Evolutionary conservation across 1,140 invertebrate species (phyloP), one percentile per base, ranked within the genome.

Genomic region (Oncopodura yosiiana): DNA sequence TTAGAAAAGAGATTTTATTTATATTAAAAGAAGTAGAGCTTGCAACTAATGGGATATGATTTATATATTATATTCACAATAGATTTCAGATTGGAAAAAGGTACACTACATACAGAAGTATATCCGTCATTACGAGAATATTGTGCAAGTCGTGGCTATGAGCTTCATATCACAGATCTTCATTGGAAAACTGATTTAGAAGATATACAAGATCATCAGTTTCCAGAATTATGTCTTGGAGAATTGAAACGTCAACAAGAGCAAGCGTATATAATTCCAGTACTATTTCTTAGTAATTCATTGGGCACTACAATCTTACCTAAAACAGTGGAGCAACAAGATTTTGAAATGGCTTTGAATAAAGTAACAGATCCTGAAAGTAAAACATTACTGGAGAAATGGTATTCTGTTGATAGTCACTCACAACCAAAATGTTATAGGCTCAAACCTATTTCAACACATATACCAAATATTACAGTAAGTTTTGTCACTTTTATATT

Each of bases 391-490:
- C 65, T 79, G n/a, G 67, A 69, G 27, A 76, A 84, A 71, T 91
- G 85, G 85, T 88, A 82, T 65, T 68, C 67, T 27, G 68, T 78
- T 30, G 81, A 83, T 62, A 73, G 74, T 45, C 75, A 78, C 56
- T 74, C 78, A 43, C 76, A 81, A 62, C 85, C 86, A 12, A 80
- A 84, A 16, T 86, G 85, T 66, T 88, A 87, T 70, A 74, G 81
- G 4, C 74, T 90, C 32, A 74, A 76, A 56, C 74, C 77, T 16
- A 77, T 79, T 30, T 73, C 73, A 27, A 71, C 66, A 48, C 73
- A 72, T 64, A 79, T 80, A 52, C 74, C 75, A 2, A 73, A 56
- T 3, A 59, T 64, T 32, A 16, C 19, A 34, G 62, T 64, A 61
- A 53, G 54, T 49, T 61, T 27, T 51, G 58, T 49, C 16, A 42